Base-by-base conservation (phyloP, 2,797 vertebrate genomes). In the Lerista edwardsae region DNA sequence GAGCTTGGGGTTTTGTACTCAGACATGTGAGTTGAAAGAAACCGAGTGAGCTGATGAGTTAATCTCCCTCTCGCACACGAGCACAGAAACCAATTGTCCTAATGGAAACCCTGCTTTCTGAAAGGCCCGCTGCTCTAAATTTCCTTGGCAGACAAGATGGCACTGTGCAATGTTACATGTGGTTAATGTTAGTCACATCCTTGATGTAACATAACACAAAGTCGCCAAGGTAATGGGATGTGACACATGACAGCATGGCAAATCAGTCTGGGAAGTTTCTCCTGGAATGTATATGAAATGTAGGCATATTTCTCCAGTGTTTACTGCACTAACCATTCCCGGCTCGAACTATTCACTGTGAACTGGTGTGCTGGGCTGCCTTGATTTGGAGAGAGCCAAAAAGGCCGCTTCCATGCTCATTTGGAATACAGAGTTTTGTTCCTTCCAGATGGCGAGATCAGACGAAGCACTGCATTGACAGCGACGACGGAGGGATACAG, bases 181-280 rank as follows among this genome's bases (percentile, higher is more conserved):
- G 96, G 94, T 96, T 95, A 90, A 92, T 87, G 95, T 96, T 96
- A 96, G 92, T 94, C 93, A 94, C 88, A 93, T 93, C 93, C 92
- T 94, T 91, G 94, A 95, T 96, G 94, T 86, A 94, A 95, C 89
- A 93, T 95, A 94, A 93, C 94, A 94, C 74, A 84, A 84, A 84
- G 90, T 76, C 86, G 84, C 90, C 80, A 91, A 92, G 90, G 91
- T 96, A 96, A 96, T 95, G 87, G 47, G 27, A 94, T 93, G 90
- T 95, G 95, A 96, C 95, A 95, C 89, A 93, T 83, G 92, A 93
- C 91, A 94, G 90, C 87, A 51, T 14, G 86, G 79, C 74, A 91
- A 94, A 91, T 89, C 75, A 90, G 90, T 89, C 91, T 93, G 92
- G 79, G 75, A 84, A 91, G 87, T 94, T 93, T 94, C 61, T 67